These are phyloP conservation scores for Pangasius macronema DNA, from an alignment of 2,797 vertebrate genomes.

Conservation along the genomic window DNA sequence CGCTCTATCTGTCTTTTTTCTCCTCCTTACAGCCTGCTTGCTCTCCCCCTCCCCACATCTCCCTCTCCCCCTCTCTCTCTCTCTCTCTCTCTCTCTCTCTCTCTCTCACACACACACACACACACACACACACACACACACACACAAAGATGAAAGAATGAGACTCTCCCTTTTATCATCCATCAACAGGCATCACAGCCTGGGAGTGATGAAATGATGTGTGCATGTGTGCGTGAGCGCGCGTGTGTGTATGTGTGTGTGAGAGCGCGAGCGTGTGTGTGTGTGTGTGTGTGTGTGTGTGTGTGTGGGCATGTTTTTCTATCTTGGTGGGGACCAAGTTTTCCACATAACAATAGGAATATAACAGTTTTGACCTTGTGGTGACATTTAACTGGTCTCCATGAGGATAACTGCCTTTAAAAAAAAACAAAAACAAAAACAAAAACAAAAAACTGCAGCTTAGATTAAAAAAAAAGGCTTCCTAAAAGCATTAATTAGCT, in stretches of 20 bases:
- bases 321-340: not conserved
- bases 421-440: not conserved
- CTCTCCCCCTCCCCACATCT: not conserved
- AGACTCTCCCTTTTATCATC: slow-evolving; percentile 57
- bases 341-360: not conserved
- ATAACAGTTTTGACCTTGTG: not conserved
- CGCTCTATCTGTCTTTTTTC: slow-evolving; percentile 26
- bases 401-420: not conserved
- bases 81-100: not conserved
- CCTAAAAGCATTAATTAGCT: not conserved
- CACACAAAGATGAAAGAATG: slow-evolving; percentile 53
- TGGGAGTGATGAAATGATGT: slow-evolving; percentile 49
- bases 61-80: not conserved
- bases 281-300: not conserved
- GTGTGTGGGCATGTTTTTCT: not conserved
- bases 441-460: not conserved
- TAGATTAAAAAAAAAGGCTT: not conserved
- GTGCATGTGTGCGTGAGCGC: slow-evolving; percentile 12
- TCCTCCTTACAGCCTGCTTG: slow-evolving; percentile 36
- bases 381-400: not conserved
- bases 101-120: slow-evolving; percentile 13
- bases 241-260: not conserved
- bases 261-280: not conserved
- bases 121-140: slow-evolving; percentile 36
- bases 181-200: slow-evolving; percentile 57